Evolutionary conservation across 2,888 invertebrate species (phyloP).

Genomic region (Scotopteryx bipunctaria): DNA sequence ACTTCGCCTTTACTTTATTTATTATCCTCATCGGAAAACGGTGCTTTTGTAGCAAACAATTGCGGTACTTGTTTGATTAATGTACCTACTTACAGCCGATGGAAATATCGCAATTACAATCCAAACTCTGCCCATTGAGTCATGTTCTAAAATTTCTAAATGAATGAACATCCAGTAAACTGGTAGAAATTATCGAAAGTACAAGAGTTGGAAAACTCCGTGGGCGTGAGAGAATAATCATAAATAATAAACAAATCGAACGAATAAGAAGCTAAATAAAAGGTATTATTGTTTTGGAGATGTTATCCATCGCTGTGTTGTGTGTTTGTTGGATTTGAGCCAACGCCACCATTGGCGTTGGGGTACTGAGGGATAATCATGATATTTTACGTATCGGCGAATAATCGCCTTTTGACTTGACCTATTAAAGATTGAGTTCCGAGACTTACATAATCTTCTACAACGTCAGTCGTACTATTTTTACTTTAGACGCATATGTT

Average conservation of each 20-base stretch:
- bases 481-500: too few species aligned
- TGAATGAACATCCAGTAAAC: slow-evolving; percentile 49
- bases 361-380: not conserved
- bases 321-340: slow-evolving; percentile 52
- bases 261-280: slow-evolving; percentile 20
- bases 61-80: slow-evolving; percentile 25
- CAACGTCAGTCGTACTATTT: too few species aligned
- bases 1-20: slow-evolving; percentile 5
- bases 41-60: not conserved
- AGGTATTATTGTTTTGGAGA: slow-evolving; percentile 17
- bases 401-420: slow-evolving; percentile 1
- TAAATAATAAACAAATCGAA: slow-evolving; percentile 35
- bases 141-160: slow-evolving; percentile 44
- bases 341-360: slow-evolving; percentile 45
- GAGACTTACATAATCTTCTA: not conserved
- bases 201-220: slow-evolving; percentile 41
- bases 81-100: slow-evolving; percentile 21
- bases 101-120: slow-evolving; percentile 54
- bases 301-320: slow-evolving; percentile 31
- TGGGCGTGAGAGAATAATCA: slow-evolving; percentile 30
- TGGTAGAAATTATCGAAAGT: slow-evolving; percentile 47
- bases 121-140: slow-evolving; percentile 54
- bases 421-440: not conserved
- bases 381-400: not conserved
- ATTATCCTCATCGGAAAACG: slow-evolving; percentile 1